phyloP scores from a whole-genome alignment of 2,797 vertebrate species.

The Clarias pachynema region DNA sequence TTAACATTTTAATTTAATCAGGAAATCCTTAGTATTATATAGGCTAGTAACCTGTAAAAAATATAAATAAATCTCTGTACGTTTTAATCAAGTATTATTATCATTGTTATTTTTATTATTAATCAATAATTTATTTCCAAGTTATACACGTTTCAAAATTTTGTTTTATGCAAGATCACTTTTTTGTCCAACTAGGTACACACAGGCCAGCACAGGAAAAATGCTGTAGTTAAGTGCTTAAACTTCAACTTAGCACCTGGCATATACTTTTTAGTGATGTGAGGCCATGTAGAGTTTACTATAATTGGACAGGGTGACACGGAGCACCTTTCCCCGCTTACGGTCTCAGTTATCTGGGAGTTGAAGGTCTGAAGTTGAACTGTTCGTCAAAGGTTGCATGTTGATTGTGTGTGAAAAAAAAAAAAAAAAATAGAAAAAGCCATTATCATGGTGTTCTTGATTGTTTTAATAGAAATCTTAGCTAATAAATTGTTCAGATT shows the following conservation, averaged over 20 bases:
- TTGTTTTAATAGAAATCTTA: too few relatives aligned
- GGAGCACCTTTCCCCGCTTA: background rate
- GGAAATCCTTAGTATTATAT: too few relatives aligned
- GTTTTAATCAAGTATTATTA: too few relatives aligned
- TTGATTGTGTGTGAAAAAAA: background rate
- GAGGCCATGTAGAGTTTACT: background rate
- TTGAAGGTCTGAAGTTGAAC: background rate
- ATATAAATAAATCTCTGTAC: too few relatives aligned
- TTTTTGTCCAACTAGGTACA: background rate
- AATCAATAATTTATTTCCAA: too few relatives aligned
- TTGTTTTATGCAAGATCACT: background rate
- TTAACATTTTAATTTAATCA: too few relatives aligned
- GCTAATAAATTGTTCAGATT: background rate
- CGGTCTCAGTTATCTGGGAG: background rate
- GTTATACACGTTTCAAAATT: too few relatives aligned
- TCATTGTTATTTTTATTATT: too few relatives aligned
- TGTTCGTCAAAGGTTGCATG: background rate
- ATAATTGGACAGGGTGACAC: background rate
- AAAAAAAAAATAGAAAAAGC: background rate
- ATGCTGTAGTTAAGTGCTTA: background rate
- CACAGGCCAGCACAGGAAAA: too few relatives aligned
- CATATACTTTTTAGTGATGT: background rate
- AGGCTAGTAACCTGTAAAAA: too few relatives aligned
- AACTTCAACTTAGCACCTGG: background rate
- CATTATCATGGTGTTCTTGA: background rate